Evolutionary conservation across 2,888 invertebrate species (phyloP).

Genomic region (Drosophila gaucha): DNA sequence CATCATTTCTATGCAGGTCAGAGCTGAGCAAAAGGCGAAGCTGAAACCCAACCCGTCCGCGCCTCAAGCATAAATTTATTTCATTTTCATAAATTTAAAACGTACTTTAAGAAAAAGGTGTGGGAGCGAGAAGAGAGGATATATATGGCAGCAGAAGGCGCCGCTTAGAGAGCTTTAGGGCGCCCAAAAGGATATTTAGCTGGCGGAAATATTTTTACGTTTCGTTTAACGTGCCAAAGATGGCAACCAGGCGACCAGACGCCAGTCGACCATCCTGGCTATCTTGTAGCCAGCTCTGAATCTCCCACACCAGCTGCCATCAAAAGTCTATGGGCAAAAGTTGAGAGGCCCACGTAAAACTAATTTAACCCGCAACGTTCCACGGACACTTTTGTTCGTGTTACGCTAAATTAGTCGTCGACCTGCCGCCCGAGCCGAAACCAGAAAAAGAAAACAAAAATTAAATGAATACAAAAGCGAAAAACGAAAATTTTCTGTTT

Average conservation of each 20-base stretch:
- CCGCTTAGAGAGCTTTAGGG: constrained; percentile 71
- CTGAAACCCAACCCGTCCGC: constrained; percentile 51
- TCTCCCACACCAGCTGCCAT: constrained; percentile 1
- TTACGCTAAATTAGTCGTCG: constrained; percentile 78
- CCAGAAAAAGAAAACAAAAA: neutral
- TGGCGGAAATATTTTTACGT: constrained; percentile 83
- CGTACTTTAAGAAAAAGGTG: constrained; percentile 63
- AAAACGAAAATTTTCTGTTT: constrained; percentile 33
- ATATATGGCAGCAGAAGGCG: constrained; percentile 46
- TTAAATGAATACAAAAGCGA: constrained; percentile 11
- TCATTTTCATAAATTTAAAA: constrained; percentile 79
- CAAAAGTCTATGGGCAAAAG: constrained; percentile 49
- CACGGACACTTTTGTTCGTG: constrained; percentile 79
- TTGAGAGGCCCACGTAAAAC: constrained; percentile 73
- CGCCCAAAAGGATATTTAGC: constrained; percentile 80
- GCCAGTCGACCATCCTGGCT: constrained; percentile 14
- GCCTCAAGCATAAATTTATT: constrained; percentile 68
- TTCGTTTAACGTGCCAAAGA: constrained; percentile 82
- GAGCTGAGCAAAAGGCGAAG: constrained; percentile 23
- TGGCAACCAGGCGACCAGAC: constrained; percentile 32
- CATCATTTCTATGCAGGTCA: constrained; percentile 66
- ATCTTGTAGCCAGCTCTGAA: constrained; percentile 9
- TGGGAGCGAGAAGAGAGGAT: neutral
- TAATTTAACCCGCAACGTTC: constrained; percentile 77
- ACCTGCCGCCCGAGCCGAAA: constrained; percentile 36